Base-by-base conservation (phyloP, 1,140 invertebrate species). In the Zophobas atratus region DNA sequence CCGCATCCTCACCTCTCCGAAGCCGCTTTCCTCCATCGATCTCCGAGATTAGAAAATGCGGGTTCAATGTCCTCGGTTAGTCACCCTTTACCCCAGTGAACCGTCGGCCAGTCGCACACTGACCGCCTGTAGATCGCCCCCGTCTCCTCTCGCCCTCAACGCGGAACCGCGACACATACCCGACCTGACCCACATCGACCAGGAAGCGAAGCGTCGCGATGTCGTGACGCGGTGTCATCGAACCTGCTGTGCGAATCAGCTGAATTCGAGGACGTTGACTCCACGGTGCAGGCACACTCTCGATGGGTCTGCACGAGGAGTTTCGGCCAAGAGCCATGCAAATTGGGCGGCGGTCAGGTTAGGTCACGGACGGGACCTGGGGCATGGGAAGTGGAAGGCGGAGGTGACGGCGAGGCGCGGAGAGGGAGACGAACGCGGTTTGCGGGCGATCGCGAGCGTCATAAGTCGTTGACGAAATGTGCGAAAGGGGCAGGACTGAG, bases 31-130 rank as follows among this genome's bases (percentile, higher is more conserved):
- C 20, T 20, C 20, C 20, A 75, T 6, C 73, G 53, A 41, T 41
- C 46, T 43, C 53, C 36, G 36, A 63, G 6, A 6, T 6, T 8
- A 4, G 53, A 78, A 78, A 56, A 70, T 51, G 77, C 70, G 49
- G 53, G 77, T 77, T 81, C 81, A 79, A 71, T 71, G 81, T 78
- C 82, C 83, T 76, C 82, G 84, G 84, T 85, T 85, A 85, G 83
- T 85, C 84, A 85, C 84, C 84, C 84, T 84, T 73, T 85, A 85
- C 82, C 84, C 84, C 81, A 85, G 84, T 85, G 84, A 85, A 85
- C 84, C 83, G 77, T 76, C 82, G 84, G 84, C 80, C 84, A 84
- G 70, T 85, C 82, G 84, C 84, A 85, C 83, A 85, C 82, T 85
- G 84, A 85, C 84, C 84, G 81, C 77, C 71, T 83, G 80, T 83